These are phyloP conservation scores for Pempheris klunzingeri DNA, from an alignment of 2,797 vertebrate species.

Conservation along the genomic window DNA sequence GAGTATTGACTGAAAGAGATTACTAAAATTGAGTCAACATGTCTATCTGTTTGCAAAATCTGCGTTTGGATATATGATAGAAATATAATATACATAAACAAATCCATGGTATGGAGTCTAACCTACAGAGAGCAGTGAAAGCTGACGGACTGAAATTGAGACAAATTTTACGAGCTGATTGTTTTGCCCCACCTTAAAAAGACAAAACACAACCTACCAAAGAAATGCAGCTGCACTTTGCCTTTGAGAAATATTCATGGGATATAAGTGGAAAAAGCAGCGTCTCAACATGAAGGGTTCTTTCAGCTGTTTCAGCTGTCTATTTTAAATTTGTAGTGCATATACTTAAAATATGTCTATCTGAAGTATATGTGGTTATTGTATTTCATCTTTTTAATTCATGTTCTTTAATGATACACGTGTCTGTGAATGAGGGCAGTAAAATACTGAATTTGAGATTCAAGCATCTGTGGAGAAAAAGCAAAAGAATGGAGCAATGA, in stretches of 20 bases:
- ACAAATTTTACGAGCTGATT: neutral
- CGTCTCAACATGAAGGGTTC: neutral
- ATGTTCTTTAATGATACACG: neutral
- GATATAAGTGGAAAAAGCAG: neutral
- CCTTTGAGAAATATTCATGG: neutral
- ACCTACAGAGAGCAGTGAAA: slow-evolving; percentile 1
- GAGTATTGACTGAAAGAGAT: slow-evolving; percentile 7
- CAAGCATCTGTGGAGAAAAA: neutral
- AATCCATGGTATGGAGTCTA: neutral
- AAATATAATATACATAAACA: slow-evolving; percentile 4
- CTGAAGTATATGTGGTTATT: too few relatives aligned
- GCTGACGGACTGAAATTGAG: neutral
- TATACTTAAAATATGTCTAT: too few relatives aligned
- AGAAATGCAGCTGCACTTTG: neutral
- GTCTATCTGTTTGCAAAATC: neutral
- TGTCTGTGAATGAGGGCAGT: neutral
- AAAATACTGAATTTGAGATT: neutral
- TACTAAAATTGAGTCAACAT: neutral
- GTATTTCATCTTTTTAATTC: too few relatives aligned
- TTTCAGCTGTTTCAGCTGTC: neutral
- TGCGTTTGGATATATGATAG: neutral
- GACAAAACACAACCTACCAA: neutral
- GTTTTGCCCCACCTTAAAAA: neutral
- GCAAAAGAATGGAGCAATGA: neutral
- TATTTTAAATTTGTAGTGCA: too few relatives aligned